Base-by-base conservation (phyloP, 2,113 vertebrate genomes). In the Leucosticte australis region DNA sequence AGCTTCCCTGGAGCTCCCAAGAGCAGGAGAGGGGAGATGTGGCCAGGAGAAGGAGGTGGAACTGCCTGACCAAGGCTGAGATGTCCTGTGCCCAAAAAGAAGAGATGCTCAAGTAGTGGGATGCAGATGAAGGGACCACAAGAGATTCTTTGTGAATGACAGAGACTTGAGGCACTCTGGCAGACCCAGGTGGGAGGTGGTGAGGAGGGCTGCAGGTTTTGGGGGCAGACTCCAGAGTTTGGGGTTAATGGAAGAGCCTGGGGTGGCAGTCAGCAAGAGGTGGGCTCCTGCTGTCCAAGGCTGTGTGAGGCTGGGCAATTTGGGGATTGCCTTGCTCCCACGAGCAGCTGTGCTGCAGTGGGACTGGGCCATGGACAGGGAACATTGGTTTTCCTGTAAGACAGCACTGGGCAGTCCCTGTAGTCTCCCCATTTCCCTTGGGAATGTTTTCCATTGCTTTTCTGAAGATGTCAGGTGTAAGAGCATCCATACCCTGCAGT, bases 371-470 rank as follows among this genome's bases (percentile, higher is more conserved):
- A n/a, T 33, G 89, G 62, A 52, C 23, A 24, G 10, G 41, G 52
- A 44, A 8, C 18, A 0, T 5, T 15, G 31, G 15, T 67, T 84
- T 89, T 75, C 87, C 74, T 49, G 16, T 21, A 21, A 49, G 52
- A 50, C 49, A 75, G 17, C 65, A 31, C 18, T 33, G 41, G 39
- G 26, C 28, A n/a, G 19, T 52, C 37, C n/a, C 31, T 63, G 16
- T 6, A 31, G 30, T 50, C 9, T 56, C 37, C 50, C 7, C 3
- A 0, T 67, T 84, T 56, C 22, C 70, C 67, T 65, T 0, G 0
- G 57, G 24, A 89, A 35, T 79, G 20, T 8, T 18, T 56, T 71
- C 35, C 33, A 21, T 39, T 68, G n/a, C 4, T 62, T 50, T 92
- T 75, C 74, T 79, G 44, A 46, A 69, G 50, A 10, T 26, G 26